Conservation (phyloP, 2,888 invertebrate genomes). For the Drosophila silvestris region DNA sequence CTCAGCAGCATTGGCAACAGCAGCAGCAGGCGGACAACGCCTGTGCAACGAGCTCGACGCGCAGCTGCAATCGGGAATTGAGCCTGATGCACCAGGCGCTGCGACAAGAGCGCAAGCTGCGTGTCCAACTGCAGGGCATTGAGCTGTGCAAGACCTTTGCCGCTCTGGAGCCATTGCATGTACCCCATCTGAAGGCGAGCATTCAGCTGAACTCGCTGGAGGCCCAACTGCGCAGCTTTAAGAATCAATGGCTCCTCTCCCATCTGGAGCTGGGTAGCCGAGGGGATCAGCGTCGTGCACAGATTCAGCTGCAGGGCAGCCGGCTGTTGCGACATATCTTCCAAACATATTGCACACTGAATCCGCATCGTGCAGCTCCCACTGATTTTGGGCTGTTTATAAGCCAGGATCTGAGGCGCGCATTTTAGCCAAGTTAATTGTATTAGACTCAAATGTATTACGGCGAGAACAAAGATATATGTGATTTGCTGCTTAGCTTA, state of each 20-base stretch:
- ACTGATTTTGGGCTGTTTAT: constrained; percentile 83
- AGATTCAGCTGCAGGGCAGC: constrained; percentile 70
- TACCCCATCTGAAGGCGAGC: constrained; percentile 83
- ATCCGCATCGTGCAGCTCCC: constrained; percentile 82
- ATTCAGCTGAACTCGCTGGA: constrained; percentile 82
- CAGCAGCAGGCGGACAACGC: constrained; percentile 87
- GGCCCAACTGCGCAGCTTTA: constrained; percentile 57
- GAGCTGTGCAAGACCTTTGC: constrained; percentile 86
- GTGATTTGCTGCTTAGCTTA: constrained; percentile 59
- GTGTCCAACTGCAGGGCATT: constrained; percentile 86
- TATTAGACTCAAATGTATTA: constrained; percentile 36
- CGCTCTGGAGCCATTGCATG: constrained; percentile 86
- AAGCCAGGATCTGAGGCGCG: constrained; percentile 63
- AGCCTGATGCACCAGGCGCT: constrained; percentile 68
- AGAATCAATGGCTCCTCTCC: constrained; percentile 79
- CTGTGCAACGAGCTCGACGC: constrained; percentile 76
- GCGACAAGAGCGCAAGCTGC: constrained; percentile 87
- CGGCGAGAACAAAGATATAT: constrained; percentile 48
- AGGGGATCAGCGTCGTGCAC: constrained; percentile 63
- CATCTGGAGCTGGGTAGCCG: constrained; percentile 66
- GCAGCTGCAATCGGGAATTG: constrained; percentile 69
- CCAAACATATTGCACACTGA: constrained; percentile 82
- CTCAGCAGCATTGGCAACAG: constrained; percentile 94
- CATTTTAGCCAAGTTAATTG: constrained; percentile 42
- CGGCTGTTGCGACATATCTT: constrained; percentile 81